Evolutionary conservation across 2,888 invertebrate genomes (phyloP), one percentile per base, ranked within the genome.

Genomic region (Ferrisia virgata): DNA sequence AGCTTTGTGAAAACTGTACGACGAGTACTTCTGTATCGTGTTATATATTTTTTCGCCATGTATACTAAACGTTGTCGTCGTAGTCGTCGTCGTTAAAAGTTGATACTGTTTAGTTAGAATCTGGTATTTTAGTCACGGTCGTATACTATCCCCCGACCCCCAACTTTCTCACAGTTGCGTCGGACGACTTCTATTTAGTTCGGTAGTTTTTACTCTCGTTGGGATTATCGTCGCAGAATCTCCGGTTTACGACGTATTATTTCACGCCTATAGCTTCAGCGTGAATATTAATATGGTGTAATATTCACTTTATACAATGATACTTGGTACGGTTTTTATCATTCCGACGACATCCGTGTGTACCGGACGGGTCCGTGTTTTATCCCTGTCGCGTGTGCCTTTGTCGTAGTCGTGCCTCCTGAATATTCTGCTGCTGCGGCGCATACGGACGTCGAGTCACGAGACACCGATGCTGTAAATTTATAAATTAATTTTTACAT

Each of bases 241-340:
- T 76, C 72, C 72, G 72, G 72, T 76, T 76, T 76, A 76, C 72
- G 72, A 76, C 72, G 72, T 76, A 76, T 76, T 76, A 76, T 76
- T 76, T 76, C 72, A 76, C 72, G 72, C 72, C 72, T 76, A 76
- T 76, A 76, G 72, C 72, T 76, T 36, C 72, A 76, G 36, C 72
- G 72, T 76, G 72, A 76, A 76, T 76, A 76, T 76, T 76, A 76
- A 76, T 76, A 76, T 36, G 28, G 72, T 33, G 72, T 76, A 76
- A 76, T 76, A 76, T 76, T 76, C 72, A 76, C 72, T 76, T 76
- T 76, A 18, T 76, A 76, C 36, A 76, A 36, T 76, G 72, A 76
- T 76, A 76, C 72, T 76, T 36, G 15, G 72, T 36, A 76, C 28
- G 9, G 36, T 33, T 76, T 69, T 76, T 76, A 76, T 76, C 72